Conservation (phyloP, 2,797 vertebrate species). For the Chiloscyllium punctatum region DNA sequence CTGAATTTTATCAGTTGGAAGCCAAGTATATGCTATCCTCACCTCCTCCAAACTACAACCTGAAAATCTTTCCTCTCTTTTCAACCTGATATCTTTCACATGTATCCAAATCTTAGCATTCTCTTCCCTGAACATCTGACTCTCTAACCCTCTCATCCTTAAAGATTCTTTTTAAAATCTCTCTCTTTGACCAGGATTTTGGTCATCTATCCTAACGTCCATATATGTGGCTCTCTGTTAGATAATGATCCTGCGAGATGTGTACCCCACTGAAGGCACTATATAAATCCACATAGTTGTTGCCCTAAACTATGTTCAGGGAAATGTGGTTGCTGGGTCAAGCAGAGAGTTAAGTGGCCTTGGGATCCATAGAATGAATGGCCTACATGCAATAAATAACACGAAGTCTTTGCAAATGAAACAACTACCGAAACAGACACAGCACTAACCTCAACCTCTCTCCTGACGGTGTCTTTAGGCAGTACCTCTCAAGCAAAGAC, state of each 20-base stretch:
- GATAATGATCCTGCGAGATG: neutral
- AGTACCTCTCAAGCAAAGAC: neutral
- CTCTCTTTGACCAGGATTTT: neutral
- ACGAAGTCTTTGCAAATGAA: neutral
- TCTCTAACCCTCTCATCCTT: neutral
- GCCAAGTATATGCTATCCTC: neutral
- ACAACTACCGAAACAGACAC: neutral
- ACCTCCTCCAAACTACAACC: neutral
- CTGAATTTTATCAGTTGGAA: neutral
- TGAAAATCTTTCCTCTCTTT: neutral
- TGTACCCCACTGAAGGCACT: neutral
- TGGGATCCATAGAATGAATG: neutral
- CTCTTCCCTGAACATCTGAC: neutral
- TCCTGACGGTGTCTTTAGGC: neutral
- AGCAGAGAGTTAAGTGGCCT: neutral
- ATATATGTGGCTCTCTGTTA: neutral
- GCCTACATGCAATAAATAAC: neutral
- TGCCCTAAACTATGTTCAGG: neutral
- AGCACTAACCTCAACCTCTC: neutral
- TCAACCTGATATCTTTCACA: neutral
- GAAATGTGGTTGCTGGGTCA: neutral
- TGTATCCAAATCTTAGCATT: no score
- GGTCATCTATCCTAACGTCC: neutral
- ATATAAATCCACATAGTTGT: neutral
- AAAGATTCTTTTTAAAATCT: neutral